Evolutionary conservation across 2,113 vertebrate genomes (phyloP).

Genomic region (Malaclemys terrapin): DNA sequence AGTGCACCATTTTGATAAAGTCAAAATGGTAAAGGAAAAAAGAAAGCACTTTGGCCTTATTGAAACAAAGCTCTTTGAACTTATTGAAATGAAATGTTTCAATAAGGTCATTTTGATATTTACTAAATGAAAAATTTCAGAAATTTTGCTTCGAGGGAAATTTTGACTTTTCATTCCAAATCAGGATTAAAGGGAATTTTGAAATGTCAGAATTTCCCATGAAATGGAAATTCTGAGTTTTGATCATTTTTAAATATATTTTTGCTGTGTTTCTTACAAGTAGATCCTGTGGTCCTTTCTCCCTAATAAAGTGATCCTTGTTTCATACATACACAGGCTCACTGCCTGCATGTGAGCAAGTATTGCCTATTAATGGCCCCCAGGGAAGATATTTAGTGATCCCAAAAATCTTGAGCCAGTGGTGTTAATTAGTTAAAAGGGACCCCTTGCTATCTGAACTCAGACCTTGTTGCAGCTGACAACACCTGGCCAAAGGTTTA

Average conservation of each 20-base stretch:
- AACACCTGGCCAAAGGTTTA: not conserved
- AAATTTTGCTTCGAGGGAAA: too few species aligned
- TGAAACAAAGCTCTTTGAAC: too few species aligned
- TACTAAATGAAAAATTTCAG: too few species aligned
- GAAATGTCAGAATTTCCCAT: too few species aligned
- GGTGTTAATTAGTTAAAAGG: not conserved
- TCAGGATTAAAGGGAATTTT: too few species aligned
- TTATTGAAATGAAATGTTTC: too few species aligned
- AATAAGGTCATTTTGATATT: too few species aligned
- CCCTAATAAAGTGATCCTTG: not conserved
- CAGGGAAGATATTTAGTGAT: not conserved
- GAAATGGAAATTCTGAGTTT: too few species aligned
- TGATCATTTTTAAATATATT: not conserved
- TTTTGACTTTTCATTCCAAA: too few species aligned
- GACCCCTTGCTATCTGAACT: not conserved
- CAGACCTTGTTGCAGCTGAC: not conserved
- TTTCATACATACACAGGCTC: not conserved
- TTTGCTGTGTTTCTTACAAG: not conserved
- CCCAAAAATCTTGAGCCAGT: not conserved
- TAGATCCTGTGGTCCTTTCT: not conserved
- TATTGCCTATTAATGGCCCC: not conserved
- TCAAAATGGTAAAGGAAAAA: too few species aligned
- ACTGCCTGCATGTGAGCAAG: not conserved
- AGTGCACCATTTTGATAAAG: too few species aligned
- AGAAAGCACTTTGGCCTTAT: too few species aligned